Percentiles rank a stretch among this genome's conserved stretches.
These are phyloP conservation scores for Hemicrepidius hirtus DNA, from an alignment of 2,888 invertebrate genomes.

Conservation along the genomic window DNA sequence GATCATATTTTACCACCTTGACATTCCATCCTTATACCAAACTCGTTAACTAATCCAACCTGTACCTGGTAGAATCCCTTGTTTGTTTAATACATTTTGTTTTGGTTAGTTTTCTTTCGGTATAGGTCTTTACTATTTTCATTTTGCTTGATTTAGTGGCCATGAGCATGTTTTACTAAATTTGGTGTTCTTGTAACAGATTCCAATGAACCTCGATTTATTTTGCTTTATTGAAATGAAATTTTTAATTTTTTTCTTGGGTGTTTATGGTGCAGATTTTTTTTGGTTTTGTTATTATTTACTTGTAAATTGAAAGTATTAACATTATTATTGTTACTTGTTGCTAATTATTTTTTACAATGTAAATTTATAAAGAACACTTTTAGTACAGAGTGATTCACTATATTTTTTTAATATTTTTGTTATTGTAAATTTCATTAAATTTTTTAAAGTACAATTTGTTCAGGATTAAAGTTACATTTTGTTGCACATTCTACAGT, in stretches of 20 bases:
- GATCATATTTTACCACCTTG: constrained; percentile 65
- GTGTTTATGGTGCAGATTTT: not conserved
- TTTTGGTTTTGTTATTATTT: not conserved
- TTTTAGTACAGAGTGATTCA: too few species aligned
- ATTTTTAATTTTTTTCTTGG: not conserved
- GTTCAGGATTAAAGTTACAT: too few species aligned
- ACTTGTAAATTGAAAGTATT: not conserved
- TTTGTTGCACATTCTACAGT: too few species aligned
- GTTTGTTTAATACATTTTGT: constrained; percentile 12
- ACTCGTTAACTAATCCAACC: constrained; percentile 33
- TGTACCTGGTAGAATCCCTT: constrained; percentile 43
- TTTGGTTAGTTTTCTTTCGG: constrained; percentile 37
- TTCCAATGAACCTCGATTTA: not conserved
- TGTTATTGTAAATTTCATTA: too few species aligned
- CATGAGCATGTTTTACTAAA: constrained; percentile 15
- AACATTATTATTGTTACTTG: not conserved
- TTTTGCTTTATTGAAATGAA: constrained; percentile 2
- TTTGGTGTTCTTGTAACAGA: not conserved
- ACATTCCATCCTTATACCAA: constrained; percentile 29
- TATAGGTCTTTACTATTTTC: constrained; percentile 37
- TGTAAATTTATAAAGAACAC: constrained; percentile 15
- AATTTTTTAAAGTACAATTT: too few species aligned
- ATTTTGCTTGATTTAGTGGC: constrained; percentile 37
- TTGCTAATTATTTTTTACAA: constrained; percentile 30
- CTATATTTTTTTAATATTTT: too few species aligned